Conservation (phyloP, 1,140 invertebrate genomes). For the Caerostris darwini region DNA sequence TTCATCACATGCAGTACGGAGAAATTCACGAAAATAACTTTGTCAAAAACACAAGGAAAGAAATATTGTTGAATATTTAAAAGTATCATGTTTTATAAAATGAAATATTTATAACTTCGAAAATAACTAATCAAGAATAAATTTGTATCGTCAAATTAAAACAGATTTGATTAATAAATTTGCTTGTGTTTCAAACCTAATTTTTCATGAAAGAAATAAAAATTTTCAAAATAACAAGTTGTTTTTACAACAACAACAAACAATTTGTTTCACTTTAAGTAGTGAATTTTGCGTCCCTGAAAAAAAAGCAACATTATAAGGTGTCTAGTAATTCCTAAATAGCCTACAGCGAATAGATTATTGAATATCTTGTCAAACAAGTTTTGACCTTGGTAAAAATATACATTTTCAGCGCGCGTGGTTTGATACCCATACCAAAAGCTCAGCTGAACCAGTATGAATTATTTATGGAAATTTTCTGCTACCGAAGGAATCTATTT, state of each 20-base stretch:
- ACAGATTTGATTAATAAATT: too few relatives aligned
- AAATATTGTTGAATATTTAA: too few relatives aligned
- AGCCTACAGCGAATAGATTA: not conserved
- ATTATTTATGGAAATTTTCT: not conserved
- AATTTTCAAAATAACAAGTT: not conserved
- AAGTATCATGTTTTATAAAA: too few relatives aligned
- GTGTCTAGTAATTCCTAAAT: too few relatives aligned
- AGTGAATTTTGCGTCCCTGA: slow-evolving; percentile 4
- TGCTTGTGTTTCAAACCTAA: too few relatives aligned
- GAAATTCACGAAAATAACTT: too few relatives aligned
- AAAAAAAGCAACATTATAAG: not conserved
- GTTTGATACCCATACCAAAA: not conserved
- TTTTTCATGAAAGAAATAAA: too few relatives aligned
- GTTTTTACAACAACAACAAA: not conserved
- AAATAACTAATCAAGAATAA: too few relatives aligned
- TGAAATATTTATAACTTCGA: too few relatives aligned
- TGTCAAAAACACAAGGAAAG: too few relatives aligned
- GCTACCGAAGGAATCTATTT: not conserved
- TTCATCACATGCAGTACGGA: too few relatives aligned
- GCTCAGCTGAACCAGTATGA: not conserved
- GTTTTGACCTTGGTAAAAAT: not conserved
- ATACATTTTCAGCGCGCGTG: not conserved
- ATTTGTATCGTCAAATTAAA: too few relatives aligned
- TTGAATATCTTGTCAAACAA: not conserved
- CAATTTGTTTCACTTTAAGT: not conserved